A percentile compares a stretch with the other conserved stretches of the same genome.
Evolutionary conservation across 2,113 vertebrate genomes (phyloP).

Genomic region (Nematolebias whitei): DNA sequence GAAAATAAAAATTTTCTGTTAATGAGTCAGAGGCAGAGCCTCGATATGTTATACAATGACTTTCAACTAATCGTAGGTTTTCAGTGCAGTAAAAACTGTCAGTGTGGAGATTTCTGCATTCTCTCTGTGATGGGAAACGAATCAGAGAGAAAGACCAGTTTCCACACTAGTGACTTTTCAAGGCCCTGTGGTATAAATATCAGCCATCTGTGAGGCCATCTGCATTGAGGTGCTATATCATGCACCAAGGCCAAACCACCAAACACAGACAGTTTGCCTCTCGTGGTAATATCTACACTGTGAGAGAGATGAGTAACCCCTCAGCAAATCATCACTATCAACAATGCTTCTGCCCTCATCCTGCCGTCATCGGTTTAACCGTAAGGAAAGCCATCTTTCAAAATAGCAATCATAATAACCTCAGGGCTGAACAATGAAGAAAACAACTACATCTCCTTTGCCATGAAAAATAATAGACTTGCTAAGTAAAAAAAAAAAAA

Average conservation of each 20-base stretch:
- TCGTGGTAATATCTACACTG: conserved; percentile 43
- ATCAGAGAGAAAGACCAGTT: conserved; percentile 72
- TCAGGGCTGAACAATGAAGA: conserved; percentile 1
- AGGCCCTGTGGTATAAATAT: conserved; percentile 80
- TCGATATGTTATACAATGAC: neutral
- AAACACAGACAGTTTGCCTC: conserved; percentile 67
- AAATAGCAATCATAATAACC: conserved; percentile 21
- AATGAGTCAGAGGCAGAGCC: too few species aligned
- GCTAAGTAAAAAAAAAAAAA: too few species aligned
- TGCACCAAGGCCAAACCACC: conserved; percentile 75
- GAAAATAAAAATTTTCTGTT: too few species aligned
- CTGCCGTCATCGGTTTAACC: conserved; percentile 6
- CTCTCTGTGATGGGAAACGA: conserved; percentile 68
- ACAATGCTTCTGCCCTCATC: conserved; percentile 18
- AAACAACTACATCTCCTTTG: neutral
- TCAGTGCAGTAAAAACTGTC: conserved; percentile 17
- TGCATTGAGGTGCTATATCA: conserved; percentile 79
- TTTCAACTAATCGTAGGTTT: conserved; percentile 26
- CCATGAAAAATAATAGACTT: too few species aligned
- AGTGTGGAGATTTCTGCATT: conserved; percentile 32
- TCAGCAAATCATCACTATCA: conserved; percentile 26
- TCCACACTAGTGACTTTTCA: conserved; percentile 76
- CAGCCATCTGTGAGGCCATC: conserved; percentile 83
- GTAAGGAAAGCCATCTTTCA: conserved; percentile 32
- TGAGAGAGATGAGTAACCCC: conserved; percentile 40